Percentiles rank a stretch among this genome's conserved stretches.
Conservation (phyloP, 2,888 invertebrate genomes). For the Drosophila mimetica region DNA sequence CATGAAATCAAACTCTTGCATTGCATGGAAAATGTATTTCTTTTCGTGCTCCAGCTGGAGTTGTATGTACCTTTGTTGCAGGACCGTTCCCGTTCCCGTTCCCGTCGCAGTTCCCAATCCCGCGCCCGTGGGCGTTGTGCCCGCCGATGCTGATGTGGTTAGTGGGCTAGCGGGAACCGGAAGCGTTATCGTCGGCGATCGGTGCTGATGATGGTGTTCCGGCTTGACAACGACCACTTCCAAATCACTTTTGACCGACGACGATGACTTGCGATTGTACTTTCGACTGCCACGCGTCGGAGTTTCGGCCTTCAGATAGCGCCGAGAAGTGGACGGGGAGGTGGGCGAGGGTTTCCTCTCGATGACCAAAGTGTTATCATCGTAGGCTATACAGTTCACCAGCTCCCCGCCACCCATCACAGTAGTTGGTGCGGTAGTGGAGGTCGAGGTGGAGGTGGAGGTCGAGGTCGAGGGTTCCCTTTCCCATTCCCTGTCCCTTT, state of each 20-base stretch:
- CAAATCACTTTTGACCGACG: conserved; percentile 55
- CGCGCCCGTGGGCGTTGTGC: conserved; percentile 35
- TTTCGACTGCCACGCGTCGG: conserved; percentile 67
- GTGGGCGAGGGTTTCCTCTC: conserved; percentile 70
- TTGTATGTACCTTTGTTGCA: conserved; percentile 76
- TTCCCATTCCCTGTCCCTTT: neutral
- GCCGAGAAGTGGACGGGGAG: conserved; percentile 61
- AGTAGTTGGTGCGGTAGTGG: conserved; percentile 9
- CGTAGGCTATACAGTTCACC: conserved; percentile 71
- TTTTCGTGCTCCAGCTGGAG: conserved; percentile 74
- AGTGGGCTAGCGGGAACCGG: conserved; percentile 46
- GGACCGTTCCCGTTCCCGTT: conserved; percentile 53
- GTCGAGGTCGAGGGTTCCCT: conserved; percentile 21
- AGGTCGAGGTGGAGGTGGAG: conserved; percentile 13
- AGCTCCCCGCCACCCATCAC: conserved; percentile 64
- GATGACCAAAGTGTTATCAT: conserved; percentile 69
- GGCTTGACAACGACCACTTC: conserved; percentile 62
- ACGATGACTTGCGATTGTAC: conserved; percentile 64
- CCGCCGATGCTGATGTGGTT: conserved; percentile 28
- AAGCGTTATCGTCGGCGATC: conserved; percentile 70
- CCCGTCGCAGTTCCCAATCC: conserved; percentile 24
- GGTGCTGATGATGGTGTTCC: conserved; percentile 68
- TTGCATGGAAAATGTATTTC: conserved; percentile 74
- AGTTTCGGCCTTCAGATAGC: conserved; percentile 66
- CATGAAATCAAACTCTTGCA: conserved; percentile 73